These are phyloP conservation scores for Neogobius melanostomus DNA, from an alignment of 2,113 vertebrate species.

Conservation along the genomic window DNA sequence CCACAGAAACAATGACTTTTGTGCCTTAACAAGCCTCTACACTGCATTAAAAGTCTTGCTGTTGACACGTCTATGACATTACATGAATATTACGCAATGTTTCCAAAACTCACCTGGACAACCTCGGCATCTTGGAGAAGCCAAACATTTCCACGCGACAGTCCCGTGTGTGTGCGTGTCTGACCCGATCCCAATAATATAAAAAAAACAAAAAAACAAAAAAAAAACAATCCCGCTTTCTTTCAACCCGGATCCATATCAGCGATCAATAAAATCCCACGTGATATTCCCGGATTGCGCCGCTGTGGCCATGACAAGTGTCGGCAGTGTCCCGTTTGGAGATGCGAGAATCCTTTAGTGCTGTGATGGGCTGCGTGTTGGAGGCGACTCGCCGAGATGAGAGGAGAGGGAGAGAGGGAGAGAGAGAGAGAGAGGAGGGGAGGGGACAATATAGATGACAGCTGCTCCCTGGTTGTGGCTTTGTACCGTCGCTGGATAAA, in stretches of 20 bases:
- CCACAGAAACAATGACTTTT: too few species aligned
- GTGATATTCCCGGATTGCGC: background rate
- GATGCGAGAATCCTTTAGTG: slow-evolving; percentile 10
- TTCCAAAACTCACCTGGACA: slow-evolving; percentile 71
- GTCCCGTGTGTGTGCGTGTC: slow-evolving; percentile 22
- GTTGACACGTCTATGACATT: too few species aligned
- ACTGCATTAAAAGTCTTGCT: too few species aligned
- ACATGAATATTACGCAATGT: background rate
- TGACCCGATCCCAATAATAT: slow-evolving; percentile 38
- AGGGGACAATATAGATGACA: slow-evolving; percentile 50
- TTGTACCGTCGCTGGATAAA: slow-evolving; percentile 39
- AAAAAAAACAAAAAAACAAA: too few species aligned
- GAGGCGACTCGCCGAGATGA: slow-evolving; percentile 41
- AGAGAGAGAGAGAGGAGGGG: slow-evolving; percentile 8
- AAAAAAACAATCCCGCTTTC: slow-evolving; percentile 35
- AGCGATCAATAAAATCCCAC: slow-evolving; percentile 25
- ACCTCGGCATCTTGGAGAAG: slow-evolving; percentile 75
- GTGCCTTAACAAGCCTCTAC: too few species aligned
- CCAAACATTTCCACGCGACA: slow-evolving; percentile 74
- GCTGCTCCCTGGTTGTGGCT: slow-evolving; percentile 58
- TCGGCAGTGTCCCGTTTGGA: slow-evolving; percentile 21
- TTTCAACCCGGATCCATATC: slow-evolving; percentile 61
- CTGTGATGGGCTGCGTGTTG: slow-evolving; percentile 24
- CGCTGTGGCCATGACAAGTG: slow-evolving; percentile 6
- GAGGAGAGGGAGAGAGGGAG: slow-evolving; percentile 19